A percentile compares a stretch with the other conserved stretches of the same genome.
phyloP scores from a whole-genome alignment of 2,888 invertebrate species.

The Geophilus truncorum region DNA sequence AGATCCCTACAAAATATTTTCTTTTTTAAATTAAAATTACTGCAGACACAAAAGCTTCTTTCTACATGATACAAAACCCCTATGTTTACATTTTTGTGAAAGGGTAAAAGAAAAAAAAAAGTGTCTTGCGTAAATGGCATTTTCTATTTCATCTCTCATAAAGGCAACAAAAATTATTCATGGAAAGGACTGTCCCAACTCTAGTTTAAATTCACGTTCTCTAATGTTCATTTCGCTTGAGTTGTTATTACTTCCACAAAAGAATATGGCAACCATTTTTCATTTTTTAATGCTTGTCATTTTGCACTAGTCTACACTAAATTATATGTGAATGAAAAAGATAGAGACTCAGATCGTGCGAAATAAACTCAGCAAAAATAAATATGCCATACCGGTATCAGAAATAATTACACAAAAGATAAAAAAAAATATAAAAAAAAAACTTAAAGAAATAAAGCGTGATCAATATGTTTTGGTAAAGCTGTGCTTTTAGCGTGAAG shows the following conservation, averaged over 20 bases:
- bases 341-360: no score
- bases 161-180: not conserved
- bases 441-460: not conserved
- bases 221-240: slow-evolving; percentile 21
- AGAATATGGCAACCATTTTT: slow-evolving; percentile 8
- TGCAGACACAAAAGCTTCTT: not conserved
- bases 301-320: not conserved
- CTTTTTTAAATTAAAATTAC: no score
- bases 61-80: not conserved
- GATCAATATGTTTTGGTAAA: no score
- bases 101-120: not conserved
- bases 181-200: slow-evolving; percentile 11
- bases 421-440: not conserved
- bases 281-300: not conserved
- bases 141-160: not conserved
- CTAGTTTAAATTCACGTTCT: slow-evolving; percentile 23
- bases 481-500: no score
- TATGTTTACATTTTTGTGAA: not conserved
- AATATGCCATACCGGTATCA: not conserved
- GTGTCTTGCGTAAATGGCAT: not conserved
- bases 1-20: no score
- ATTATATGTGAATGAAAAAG: not conserved
- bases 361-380: no score
- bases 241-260: slow-evolving; percentile 24
- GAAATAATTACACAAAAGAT: not conserved